Evolutionary conservation across 2,888 invertebrate genomes (phyloP), one percentile per base, ranked within the genome.

Genomic region (Eueremaeus valkanovi): DNA sequence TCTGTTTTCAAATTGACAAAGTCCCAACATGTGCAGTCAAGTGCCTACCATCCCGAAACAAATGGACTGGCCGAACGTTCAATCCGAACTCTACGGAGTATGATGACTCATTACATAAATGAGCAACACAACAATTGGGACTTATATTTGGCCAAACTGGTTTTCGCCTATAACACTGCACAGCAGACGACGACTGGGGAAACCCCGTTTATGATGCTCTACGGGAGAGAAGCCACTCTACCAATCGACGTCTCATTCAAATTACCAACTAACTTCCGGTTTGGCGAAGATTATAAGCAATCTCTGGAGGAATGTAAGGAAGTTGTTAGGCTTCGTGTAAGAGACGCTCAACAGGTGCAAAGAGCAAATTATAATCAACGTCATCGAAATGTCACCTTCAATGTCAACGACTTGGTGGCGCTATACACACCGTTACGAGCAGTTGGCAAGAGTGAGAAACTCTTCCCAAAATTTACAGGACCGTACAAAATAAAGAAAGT

Each of bases 131-230:
- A 18, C 1, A 73, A 78, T 11, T 81, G 80, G 81, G 80, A 80
- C 40, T 13, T 1, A 2, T 9, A 11, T 55, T 55, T 55, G 27
- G 75, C 74, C 0, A 31, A 78, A 11, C 49, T 76, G 3, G 49
- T 68, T 0, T 78, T 79, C 70, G 78, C 79, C 9, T 78, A 80
- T 42, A 80, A 80, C 45, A 76, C 77, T 0, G 45, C 78, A 18
- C 24, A 49, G 3, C 79, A 80, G n/a, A 58, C n/a, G 0, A 77
- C 78, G 3, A 77, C 79, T 13, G 29, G 63, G 16, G 75, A 76
- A 16, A 66, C 78, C 11, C 80, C 80, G 1, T 79, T 76, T 55
- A 76, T 40, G 31, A 61, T 81, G 18, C 49, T 80, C 49, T 78
- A 76, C 45, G 79, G 79, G 1, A 18, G 77, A n/a, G 77, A 79